Evolutionary conservation across 2,888 invertebrate species (phyloP), one percentile per base, ranked within the genome.

Genomic region (Portevinia maculata): DNA sequence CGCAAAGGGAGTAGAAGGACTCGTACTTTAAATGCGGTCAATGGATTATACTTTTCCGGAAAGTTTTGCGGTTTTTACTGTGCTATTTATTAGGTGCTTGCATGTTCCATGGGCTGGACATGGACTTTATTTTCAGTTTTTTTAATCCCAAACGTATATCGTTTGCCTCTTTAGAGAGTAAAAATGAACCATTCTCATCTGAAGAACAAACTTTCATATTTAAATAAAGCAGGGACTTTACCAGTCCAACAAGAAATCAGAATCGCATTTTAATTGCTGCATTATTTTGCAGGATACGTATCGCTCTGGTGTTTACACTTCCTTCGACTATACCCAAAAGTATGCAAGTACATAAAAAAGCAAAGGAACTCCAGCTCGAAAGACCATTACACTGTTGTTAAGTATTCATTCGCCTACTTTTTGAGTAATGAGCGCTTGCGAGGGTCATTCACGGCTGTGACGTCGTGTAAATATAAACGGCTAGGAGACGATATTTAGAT

Each of bases 21-120:
- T 48, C 44, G 62, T 50, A 21, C 75, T 50, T 67, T 44, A 59
- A 75, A 59, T 41, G 37, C 44, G 64, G 62, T 52, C 44, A 21
- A 30, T 53, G 53, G 71, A 60, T 71, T 71, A 71, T 53, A 53
- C 57, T 57, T 70, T 48, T 30, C 32, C 24, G 19, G 28, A 55
- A 17, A 30, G 55, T 15, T 37, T 71, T 71, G 71, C 52, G 60
- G 71, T 53, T 71, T 24, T 71, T 48, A 60, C 52, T 30, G 41
- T 32, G 50, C 32, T 70, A 21, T 44, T 19, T 19, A 17, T n/a
- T n/a, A n/a, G n/a, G n/a, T n/a, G n/a, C n/a, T n/a, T n/a, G n/a
- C n/a, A n/a, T n/a, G n/a, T 44, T 44, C 19, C 19, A 21, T 21
- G 3, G 19, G 44, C 44, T 15, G 3, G 24, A 5, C 24, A 24